Evolutionary conservation across 2,113 vertebrate species (phyloP), one percentile per base, ranked within the genome.

Genomic region (Athene noctua): DNA sequence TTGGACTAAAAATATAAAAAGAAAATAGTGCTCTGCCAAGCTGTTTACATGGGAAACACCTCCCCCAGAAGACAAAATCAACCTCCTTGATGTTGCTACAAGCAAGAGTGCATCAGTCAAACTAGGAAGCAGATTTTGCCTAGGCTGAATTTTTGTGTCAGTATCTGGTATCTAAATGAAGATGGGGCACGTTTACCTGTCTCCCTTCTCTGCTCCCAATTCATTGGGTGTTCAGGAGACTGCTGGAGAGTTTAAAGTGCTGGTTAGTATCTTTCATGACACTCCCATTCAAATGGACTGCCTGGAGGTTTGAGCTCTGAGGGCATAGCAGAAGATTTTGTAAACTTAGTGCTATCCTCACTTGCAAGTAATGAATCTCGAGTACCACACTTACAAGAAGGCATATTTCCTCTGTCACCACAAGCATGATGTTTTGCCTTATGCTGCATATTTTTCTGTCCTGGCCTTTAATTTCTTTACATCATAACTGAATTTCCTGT

Each of bases 111-210:
- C 15, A 38, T 19, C 36, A 38, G 23, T 30, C 34, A 75, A 36
- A 54, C 7, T 16, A 15, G 47, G 29, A 91, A 27, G 38, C 4
- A 63, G 18, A 27, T 71, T 30, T 51, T 58, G 8, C 21, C 36
- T 30, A 8, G 5, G 7, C 6, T 75, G 23, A 22, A 16, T 40
- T 27, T 34, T 4, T 40, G 23, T 57, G 36, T 3, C 10, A 13
- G 26, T 23, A 7, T 19, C 27, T 67, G 18, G 4, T 46, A 49
- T 30, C 9, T 15, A 79, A 23, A 49, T 8, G 20, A 71, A 71
- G 55, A 65, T 5, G 20, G 12, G 5, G 5, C 1, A 34, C 1
- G 0, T 55, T 40, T 49, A 25, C 27, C 8, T 46, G 10, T 25
- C 10, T 20, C 79, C 9, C 5, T 10, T 0, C 25, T 68, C 36